Percentiles rank a stretch among this genome's conserved stretches.
Conservation (phyloP, 2,797 vertebrate genomes). For the Ispidina lecontei region DNA sequence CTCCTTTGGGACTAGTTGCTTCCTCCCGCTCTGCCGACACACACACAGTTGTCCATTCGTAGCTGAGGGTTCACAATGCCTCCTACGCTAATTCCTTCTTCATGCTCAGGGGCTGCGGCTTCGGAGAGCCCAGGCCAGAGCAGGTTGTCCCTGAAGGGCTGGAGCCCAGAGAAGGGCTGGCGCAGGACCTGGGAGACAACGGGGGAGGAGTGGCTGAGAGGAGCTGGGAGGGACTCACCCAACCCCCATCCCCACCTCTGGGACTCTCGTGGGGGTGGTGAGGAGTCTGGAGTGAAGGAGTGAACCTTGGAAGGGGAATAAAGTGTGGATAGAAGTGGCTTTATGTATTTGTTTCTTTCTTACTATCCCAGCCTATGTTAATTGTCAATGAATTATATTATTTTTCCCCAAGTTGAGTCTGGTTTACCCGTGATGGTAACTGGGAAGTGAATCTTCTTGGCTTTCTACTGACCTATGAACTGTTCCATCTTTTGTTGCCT, state of each 20-base stretch:
- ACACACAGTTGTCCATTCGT: background rate
- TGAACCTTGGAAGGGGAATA: background rate
- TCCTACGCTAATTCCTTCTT: background rate
- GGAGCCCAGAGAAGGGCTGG: too few species aligned
- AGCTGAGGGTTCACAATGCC: background rate
- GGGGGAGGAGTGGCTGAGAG: background rate
- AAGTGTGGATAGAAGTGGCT: background rate
- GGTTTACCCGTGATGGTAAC: background rate
- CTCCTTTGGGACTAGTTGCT: background rate
- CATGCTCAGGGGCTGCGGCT: background rate
- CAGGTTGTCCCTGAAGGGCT: too few species aligned
- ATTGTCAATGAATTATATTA: background rate
- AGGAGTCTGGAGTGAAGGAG: accelerated
- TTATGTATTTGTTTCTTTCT: background rate
- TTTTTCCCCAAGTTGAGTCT: background rate
- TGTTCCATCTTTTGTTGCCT: background rate
- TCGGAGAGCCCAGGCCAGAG: too few species aligned
- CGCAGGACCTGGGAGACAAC: background rate
- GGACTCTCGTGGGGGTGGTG: background rate
- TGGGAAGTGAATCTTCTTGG: background rate
- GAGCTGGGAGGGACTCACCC: background rate
- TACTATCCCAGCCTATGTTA: background rate
- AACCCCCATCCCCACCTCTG: background rate
- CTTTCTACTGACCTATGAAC: background rate
- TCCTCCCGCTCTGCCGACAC: background rate